Evolutionary conservation across 2,797 vertebrate genomes (phyloP), one percentile per base, ranked within the genome.

Genomic region (Syngnathus rostellatus): DNA sequence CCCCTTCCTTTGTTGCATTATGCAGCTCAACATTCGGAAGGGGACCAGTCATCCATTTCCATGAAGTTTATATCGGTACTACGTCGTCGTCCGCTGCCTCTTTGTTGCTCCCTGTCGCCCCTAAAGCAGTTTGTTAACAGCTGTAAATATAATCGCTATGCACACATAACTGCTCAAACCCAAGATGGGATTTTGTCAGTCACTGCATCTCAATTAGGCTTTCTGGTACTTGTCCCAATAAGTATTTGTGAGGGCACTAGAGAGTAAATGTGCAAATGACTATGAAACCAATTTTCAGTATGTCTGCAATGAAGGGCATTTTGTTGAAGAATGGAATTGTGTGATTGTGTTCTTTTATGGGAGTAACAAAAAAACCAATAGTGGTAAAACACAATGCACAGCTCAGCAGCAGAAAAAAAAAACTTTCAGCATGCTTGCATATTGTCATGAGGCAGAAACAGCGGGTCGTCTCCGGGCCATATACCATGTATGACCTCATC

Each of bases 1-100:
- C 73, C 71, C 70, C 61, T 80, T 78, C 83, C 79, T 83, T 86
- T 83, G 83, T 84, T 87, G 76, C 80, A 85, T 86, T 88, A 84
- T 87, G 78, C 74, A 84, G 77, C 71, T 72, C 78, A 74, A 82
- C 72, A 75, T 77, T 51, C 11, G 73, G 76, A 66, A 69, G 77
- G 80, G 45, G 76, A 81, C 81, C 19, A 41, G 64, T 77, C 77
- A 73, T 37, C 69, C 58, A 81, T 84, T 87, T 84, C 76, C 80
- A 86, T 82, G 71, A 74, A 76, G 68, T 83, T 74, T 77, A 77
- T 85, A 71, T 73, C 71, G 67, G 59, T 31, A 6, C 31, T 51
- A 38, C 62, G 72, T 79, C 62, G 60, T 60, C 61, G 72, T 77
- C 74, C 54, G 71, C 68, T 72, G 57, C 65, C 68, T 73, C 31